A percentile compares a stretch with the other conserved stretches of the same genome.
These are phyloP conservation scores for Poecilus cupreus DNA, from an alignment of 2,888 invertebrate species.

Conservation along the genomic window DNA sequence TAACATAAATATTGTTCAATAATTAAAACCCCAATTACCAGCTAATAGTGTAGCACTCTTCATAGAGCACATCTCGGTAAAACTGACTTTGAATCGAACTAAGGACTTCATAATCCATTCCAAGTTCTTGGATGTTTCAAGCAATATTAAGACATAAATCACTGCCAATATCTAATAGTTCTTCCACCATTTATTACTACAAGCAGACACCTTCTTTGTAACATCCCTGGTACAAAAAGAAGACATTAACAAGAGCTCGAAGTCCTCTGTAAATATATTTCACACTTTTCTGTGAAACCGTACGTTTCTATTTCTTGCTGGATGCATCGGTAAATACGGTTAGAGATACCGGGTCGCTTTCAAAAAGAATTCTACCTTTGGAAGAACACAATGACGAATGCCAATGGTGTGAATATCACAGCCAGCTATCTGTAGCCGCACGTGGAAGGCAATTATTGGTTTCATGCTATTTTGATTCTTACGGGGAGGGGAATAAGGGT, in stretches of 20 bases:
- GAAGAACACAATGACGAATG: constrained; percentile 25
- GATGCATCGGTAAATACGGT: constrained; percentile 33
- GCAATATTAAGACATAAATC: constrained; percentile 29
- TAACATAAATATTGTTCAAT: too few relatives aligned
- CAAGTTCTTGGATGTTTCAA: too few relatives aligned
- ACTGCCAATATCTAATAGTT: not conserved
- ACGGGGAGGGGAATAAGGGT: not conserved
- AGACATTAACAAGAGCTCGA: constrained; percentile 50
- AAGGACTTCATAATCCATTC: too few relatives aligned
- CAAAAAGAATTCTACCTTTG: constrained; percentile 29
- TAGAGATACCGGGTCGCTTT: constrained; percentile 31
- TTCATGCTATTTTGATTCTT: constrained; percentile 11
- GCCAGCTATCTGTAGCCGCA: constrained; percentile 17
- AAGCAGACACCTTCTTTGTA: constrained; percentile 40
- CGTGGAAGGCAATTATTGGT: constrained; percentile 49
- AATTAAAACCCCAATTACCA: too few relatives aligned
- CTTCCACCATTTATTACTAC: constrained; percentile 44
- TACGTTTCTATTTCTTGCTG: constrained; percentile 1
- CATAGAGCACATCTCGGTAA: too few relatives aligned
- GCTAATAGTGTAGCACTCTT: too few relatives aligned
- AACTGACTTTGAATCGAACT: too few relatives aligned
- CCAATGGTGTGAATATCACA: constrained; percentile 41
- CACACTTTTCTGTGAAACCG: constrained; percentile 47
- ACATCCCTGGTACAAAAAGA: constrained; percentile 43
- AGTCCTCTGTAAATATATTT: constrained; percentile 50